Conservation (phyloP, 2,797 vertebrate species). For the Telmatherina bonti region DNA sequence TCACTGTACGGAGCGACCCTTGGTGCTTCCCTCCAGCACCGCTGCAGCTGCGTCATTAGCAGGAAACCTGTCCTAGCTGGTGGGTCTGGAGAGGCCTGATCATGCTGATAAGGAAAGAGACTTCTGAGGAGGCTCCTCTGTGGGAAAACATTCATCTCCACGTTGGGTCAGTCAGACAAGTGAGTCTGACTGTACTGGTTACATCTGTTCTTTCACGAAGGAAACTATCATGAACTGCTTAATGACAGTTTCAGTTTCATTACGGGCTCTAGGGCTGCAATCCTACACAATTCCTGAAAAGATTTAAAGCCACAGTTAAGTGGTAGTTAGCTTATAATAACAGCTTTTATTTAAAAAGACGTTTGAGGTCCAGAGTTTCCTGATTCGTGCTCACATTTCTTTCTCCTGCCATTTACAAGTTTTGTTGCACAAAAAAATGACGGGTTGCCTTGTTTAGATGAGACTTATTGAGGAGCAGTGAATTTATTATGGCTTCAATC, state of each 20-base stretch:
- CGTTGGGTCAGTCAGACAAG: conserved; percentile 29
- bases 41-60: conserved; percentile 39
- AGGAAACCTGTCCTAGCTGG: conserved; percentile 64
- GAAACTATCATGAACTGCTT: neutral
- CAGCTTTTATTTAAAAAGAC: conserved; percentile 45
- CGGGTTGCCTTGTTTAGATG: conserved; percentile 4
- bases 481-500: neutral
- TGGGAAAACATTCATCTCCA: conserved; percentile 52
- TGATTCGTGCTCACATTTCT: conserved; percentile 24
- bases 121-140: conserved; percentile 32
- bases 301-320: conserved; percentile 54
- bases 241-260: conserved; percentile 13
- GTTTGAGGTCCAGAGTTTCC: conserved; percentile 11
- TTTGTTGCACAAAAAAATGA: conserved; percentile 24
- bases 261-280: conserved; percentile 20
- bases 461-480: conserved; percentile 7
- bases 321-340: conserved; percentile 48
- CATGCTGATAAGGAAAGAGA: conserved; percentile 59
- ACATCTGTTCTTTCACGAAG: neutral
- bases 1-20: conserved; percentile 44
- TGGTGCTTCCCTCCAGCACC: conserved; percentile 48
- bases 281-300: conserved; percentile 38
- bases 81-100: conserved; percentile 44
- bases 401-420: conserved; percentile 14
- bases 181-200: conserved; percentile 9